These are phyloP conservation scores for Heloderma charlesbogerti DNA, from an alignment of 2,113 vertebrate genomes.

Conservation along the genomic window DNA sequence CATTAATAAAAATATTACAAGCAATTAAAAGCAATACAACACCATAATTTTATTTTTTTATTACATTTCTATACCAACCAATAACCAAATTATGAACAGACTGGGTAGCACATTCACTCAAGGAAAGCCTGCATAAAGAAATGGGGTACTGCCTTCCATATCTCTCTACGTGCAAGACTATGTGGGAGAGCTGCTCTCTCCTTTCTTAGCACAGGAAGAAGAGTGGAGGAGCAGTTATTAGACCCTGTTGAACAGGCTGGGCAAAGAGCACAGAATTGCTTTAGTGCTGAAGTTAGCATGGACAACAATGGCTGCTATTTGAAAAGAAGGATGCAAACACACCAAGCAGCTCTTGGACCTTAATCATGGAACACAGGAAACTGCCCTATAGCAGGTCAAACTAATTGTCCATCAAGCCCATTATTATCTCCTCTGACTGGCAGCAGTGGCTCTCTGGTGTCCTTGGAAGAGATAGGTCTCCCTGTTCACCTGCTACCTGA, in stretches of 20 bases:
- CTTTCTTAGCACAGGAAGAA: not conserved
- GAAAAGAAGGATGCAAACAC: not conserved
- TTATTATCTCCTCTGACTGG: no score
- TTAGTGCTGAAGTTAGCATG: no score
- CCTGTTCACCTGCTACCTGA: not conserved
- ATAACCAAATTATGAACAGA: no score
- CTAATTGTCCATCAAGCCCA: rapidly evolving
- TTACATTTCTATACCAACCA: no score
- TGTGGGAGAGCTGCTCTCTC: no score
- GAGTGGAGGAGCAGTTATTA: not conserved
- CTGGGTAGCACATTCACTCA: no score
- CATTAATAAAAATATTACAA: no score
- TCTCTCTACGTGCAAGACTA: not conserved
- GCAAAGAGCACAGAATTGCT: not conserved
- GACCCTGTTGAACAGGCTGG: no score
- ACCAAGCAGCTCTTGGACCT: not conserved
- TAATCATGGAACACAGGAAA: not conserved
- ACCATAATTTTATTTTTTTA: no score
- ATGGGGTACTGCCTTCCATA: no score
- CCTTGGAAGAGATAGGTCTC: not conserved
- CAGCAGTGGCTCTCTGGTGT: not conserved
- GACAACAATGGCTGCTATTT: not conserved
- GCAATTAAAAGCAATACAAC: no score
- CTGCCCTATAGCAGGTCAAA: not conserved
- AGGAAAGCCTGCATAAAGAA: no score